Conservation (phyloP, 2,797 vertebrate species). For the Neopelma chrysocephalum region DNA sequence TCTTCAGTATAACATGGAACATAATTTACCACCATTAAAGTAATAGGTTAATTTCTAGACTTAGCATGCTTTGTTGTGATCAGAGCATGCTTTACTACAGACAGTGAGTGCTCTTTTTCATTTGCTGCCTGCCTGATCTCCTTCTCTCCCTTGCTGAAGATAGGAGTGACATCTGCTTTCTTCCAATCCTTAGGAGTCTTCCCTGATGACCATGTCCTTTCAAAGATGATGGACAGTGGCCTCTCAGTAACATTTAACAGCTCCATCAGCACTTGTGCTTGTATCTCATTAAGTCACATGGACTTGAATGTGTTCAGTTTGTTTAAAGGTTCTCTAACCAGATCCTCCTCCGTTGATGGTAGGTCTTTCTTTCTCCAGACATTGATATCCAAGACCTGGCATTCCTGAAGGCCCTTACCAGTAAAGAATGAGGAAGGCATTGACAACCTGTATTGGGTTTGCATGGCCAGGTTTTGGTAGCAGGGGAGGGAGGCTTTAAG, state of each 20-base stretch:
- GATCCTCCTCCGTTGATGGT: background rate
- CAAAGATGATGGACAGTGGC: background rate
- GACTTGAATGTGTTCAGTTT: background rate
- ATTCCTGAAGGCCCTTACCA: background rate
- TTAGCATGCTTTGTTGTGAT: background rate
- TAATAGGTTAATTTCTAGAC: background rate
- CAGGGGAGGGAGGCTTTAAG: background rate
- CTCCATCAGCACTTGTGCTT: background rate
- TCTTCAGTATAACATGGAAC: background rate
- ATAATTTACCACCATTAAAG: background rate
- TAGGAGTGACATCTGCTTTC: background rate
- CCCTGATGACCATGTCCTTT: background rate
- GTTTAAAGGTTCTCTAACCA: background rate
- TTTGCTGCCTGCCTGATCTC: background rate
- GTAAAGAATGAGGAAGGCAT: background rate
- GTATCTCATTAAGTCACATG: background rate
- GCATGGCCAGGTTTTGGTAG: background rate
- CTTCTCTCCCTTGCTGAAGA: background rate
- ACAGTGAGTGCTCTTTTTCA: background rate
- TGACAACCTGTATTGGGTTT: background rate
- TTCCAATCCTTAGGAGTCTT: background rate
- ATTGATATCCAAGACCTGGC: background rate
- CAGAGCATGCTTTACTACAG: background rate
- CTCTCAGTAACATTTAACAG: background rate
- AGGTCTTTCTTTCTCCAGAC: background rate